Conservation (phyloP, 2,888 invertebrate genomes). For the Microctonus brassicae region DNA sequence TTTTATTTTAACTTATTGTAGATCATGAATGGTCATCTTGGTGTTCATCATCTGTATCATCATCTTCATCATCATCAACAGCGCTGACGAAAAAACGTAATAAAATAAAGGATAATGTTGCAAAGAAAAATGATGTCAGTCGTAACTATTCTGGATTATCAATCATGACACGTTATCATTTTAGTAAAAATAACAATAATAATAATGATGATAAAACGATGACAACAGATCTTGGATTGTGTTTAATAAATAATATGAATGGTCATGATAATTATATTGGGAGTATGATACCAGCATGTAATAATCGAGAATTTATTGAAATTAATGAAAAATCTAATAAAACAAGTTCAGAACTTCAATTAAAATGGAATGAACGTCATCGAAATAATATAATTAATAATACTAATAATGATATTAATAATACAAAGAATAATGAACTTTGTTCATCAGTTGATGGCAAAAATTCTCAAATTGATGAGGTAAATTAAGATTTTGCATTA, state of each 20-base stretch:
- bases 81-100: slow-evolving; percentile 44
- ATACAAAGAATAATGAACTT: not conserved
- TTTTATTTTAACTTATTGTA: not conserved
- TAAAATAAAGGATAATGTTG: slow-evolving; percentile 47
- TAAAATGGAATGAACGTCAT: not conserved
- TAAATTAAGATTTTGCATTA: not conserved
- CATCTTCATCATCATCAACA: slow-evolving; percentile 9
- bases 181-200: slow-evolving; percentile 44
- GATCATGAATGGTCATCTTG: not conserved
- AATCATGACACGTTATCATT: slow-evolving; percentile 59
- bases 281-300: not conserved
- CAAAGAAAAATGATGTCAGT: slow-evolving; percentile 50
- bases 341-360: not conserved
- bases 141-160: slow-evolving; percentile 59
- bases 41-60: not conserved
- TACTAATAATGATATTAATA: not conserved
- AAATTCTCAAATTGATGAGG: slow-evolving; percentile 10
- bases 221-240: slow-evolving; percentile 42
- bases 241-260: slow-evolving; percentile 28
- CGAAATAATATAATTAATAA: not conserved
- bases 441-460: not conserved
- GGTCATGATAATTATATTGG: slow-evolving; percentile 26
- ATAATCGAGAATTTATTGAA: not conserved
- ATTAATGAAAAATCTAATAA: not conserved
- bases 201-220: slow-evolving; percentile 34